Conservation (phyloP, 2,797 vertebrate genomes). For the Anolis apletophallus region DNA sequence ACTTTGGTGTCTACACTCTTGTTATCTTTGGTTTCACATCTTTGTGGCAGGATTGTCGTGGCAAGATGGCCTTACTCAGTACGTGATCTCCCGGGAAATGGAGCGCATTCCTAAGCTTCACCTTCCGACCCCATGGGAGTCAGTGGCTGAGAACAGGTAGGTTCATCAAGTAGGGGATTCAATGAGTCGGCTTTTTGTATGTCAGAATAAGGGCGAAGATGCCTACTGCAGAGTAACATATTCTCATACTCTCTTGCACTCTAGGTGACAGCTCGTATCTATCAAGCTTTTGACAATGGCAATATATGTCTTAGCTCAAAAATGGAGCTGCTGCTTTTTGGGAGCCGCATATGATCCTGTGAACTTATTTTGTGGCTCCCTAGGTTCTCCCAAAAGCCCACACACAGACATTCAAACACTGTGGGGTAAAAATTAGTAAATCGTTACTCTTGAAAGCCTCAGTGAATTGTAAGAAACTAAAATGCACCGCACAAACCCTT, state of each 20-base stretch:
- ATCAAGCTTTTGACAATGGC: not conserved
- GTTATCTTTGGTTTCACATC: not conserved
- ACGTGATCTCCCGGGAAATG: slow-evolving; percentile 95
- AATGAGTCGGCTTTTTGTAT: not conserved
- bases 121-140: slow-evolving; percentile 63
- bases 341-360: too few species aligned
- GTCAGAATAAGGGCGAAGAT: not conserved
- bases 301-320: not conserved
- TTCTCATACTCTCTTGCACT: not conserved
- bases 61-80: slow-evolving; percentile 95
- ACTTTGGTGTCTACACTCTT: slow-evolving; percentile 30
- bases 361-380: too few species aligned
- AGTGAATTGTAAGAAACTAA: too few species aligned
- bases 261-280: not conserved
- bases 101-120: slow-evolving; percentile 88
- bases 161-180: not conserved
- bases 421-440: too few species aligned
- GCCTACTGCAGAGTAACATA: not conserved
- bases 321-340: too few species aligned
- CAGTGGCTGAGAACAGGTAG: slow-evolving; percentile 75
- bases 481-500: not conserved
- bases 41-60: slow-evolving; percentile 88
- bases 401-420: too few species aligned
- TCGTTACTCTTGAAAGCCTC: too few species aligned
- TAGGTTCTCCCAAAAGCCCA: too few species aligned